Base-by-base conservation (phyloP, 2,888 invertebrate genomes). In the Lasius fuliginosus region DNA sequence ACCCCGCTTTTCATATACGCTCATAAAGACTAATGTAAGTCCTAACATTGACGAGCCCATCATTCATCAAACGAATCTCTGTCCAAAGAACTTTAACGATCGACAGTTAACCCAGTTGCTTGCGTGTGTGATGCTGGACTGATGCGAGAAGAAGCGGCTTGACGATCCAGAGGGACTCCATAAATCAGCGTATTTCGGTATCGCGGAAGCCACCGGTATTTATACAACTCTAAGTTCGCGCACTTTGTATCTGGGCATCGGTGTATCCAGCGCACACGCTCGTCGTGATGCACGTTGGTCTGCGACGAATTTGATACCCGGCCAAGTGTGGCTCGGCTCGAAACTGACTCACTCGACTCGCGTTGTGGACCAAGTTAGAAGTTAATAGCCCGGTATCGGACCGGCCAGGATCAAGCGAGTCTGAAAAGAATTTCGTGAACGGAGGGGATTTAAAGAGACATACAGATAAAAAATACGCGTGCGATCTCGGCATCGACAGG, bases 131-230 rank as follows among this genome's bases (percentile, higher is more conserved):
- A 46, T 46, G 46, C 15, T 12, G 36, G 40, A 11, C 49, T 62
- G 23, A 56, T 42, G 40, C 23, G 36, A 18, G 42, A 58, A 53
- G 53, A 56, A 15, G 30, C 53, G 42, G 30, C 71, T 71, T 71
- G 69, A 67, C 27, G 76, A 42, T 67, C 75, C 65, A 33, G 88
- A 73, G 87, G 87, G 73, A 81, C 67, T 64, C 74, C 91, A 92
- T 94, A 93, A 94, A 94, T 94, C 93, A 93, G 82, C 88, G n/a
- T 94, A 94, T 94, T 94, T 94, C 90, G 92, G 94, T 94, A 93
- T 91, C 92, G 85, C 94, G 94, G 94, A 94, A 94, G 94, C 89
- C 46, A 49, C 83, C 82, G 84, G 87, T 93, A 94, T 94, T 94
- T 94, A 94, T 93, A 92, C 86, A 92, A 93, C 88, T 83, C 84